Evolutionary conservation across 2,113 vertebrate species (phyloP), one percentile per base, ranked within the genome.

Genomic region (Rhinopithecus roxellana): DNA sequence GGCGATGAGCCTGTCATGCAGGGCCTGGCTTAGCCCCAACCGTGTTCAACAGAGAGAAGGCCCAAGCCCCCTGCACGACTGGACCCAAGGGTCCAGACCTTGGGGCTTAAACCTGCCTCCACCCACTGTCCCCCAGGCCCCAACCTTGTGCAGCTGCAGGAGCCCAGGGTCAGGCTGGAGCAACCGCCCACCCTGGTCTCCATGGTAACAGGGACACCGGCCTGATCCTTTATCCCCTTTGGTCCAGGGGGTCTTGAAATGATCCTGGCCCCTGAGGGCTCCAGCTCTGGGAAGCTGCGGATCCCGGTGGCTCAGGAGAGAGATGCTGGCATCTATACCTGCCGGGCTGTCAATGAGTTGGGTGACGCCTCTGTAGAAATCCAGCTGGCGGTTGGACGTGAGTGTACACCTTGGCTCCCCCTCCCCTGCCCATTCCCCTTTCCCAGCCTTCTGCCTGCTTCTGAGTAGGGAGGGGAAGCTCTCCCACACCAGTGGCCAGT

Each of bases 321-420:
- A 20, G 99, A 99, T 0, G 98, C 99, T 0, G 99, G 99, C 27
- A 81, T 45, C 69, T 99, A 99, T 40, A 90, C 96, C 96, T 99
- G 99, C 55, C 98, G 98, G n/a, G 99, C 99, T 0, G 98, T 98
- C 6, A 98, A 98, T 4, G 95, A 99, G 83, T 98, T 99, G 0
- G 99, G 99, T 0, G 79, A 92, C 0, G 95, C 99, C 27, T 97
- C 98, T 1, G 98, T 98, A 1, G 93, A 95, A 17, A 98, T 99
- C 45, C 93, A 7, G 25, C 98, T 99, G 98, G 98, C 98, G 1
- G 99, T 99, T 85, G 99, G 99, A 81, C 95, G 99, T 99, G 97
- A 99, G 99, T 98, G 38, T n/a, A 0, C 9, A 0, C 35, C 32
- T 1, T 8, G 88, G 0, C 12, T 17, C 64, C 40, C 74, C 38